Base-by-base conservation (phyloP, 2,888 invertebrate species). In the Diplolepis rosae region DNA sequence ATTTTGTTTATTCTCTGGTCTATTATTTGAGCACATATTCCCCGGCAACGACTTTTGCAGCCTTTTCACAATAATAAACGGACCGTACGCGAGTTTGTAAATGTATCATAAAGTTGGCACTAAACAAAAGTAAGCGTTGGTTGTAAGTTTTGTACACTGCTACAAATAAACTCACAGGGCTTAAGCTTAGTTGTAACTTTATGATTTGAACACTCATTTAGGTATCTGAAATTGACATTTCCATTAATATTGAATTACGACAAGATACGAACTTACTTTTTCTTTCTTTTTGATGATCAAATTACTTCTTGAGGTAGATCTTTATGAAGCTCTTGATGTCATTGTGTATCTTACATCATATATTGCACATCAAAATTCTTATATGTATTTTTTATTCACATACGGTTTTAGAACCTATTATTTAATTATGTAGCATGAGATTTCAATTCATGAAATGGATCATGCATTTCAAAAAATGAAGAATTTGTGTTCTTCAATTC, bases 71-170 rank as follows among this genome's bases (percentile, higher is more conserved):
- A 61, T 61, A 61, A 61, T 61, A 61, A 61, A 39, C 24, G n/a
- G 24, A 61, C 24, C 35, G 66, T 50, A 51, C 30, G 48, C 18
- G 66, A 32, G 50, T 50, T 50, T 48, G 35, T 50, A 51, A 66
- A 66, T 50, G 48, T 50, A 50, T 51, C 35, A 50, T 66, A 48
- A 66, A 66, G n/a, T 66, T 50, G 15, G 66, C 66, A 32, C 50
- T 66, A 66, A 66, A 66, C 66, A 50, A 50, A 66, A 32, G 32
- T 66, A 66, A 66, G 66, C 66, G 48, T 50, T 22, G 35, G 48
- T 50, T 50, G 48, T 66, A 32, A 32, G 50, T 35, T 66, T 45
- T 45, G 27, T 32, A 48, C 35, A 52, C 61, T 39, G 65, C 65
- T 45, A 48, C 48, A 48, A 66, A 66, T 48, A 66, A 66, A 48